phyloP scores from a whole-genome alignment of 2,797 vertebrate species.

The Crypturellus tataupa region DNA sequence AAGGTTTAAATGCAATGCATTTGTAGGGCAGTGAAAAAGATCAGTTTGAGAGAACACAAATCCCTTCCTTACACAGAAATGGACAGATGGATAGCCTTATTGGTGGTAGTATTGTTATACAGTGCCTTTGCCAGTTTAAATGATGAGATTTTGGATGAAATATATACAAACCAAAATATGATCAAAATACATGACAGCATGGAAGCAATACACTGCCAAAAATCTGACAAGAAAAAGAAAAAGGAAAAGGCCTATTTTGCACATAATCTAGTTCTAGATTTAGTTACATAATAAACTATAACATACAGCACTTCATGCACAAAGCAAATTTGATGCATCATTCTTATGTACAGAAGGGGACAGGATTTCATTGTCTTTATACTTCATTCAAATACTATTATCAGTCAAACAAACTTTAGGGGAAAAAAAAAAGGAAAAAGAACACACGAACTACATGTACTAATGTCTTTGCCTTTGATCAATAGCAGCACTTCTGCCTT shows the following conservation, averaged over 20 bases:
- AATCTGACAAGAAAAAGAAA: background rate
- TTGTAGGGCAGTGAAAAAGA: background rate
- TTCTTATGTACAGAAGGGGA: background rate
- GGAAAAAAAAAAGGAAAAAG: background rate
- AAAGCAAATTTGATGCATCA: background rate
- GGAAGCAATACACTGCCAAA: background rate
- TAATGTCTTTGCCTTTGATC: background rate
- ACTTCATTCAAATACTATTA: slow-evolving; percentile 17
- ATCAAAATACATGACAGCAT: background rate
- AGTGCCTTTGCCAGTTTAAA: background rate
- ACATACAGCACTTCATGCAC: background rate
- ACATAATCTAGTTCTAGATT: background rate
- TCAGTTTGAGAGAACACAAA: background rate
- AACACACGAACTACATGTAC: background rate
- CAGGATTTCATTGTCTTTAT: background rate
- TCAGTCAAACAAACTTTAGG: background rate
- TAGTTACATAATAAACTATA: background rate
- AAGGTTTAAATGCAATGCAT: background rate
- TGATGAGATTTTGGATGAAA: background rate
- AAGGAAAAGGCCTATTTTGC: background rate
- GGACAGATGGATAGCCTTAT: background rate
- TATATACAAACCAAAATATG: background rate
- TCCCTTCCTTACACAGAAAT: background rate
- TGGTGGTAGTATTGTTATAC: background rate
- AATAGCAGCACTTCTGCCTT: background rate